phyloP scores from a whole-genome alignment of 2,797 vertebrate genomes.

The Bufotes viridis region DNA sequence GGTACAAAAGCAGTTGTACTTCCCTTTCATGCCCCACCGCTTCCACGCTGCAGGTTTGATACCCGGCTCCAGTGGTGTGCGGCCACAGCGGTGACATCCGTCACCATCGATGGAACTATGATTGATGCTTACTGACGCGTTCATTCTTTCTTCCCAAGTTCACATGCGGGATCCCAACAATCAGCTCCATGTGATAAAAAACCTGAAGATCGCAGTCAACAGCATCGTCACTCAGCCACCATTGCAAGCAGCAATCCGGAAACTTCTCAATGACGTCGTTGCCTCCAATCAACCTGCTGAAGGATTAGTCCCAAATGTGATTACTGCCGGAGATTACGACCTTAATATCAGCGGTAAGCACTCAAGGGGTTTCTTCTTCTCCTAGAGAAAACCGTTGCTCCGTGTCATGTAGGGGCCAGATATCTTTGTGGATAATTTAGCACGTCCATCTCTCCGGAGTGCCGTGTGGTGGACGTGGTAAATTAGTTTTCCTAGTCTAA shows the following conservation, averaged over 20 bases:
- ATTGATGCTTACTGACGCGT: background rate
- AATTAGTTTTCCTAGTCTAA: no score
- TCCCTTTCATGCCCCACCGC: background rate
- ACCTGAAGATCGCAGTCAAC: constrained; percentile 91
- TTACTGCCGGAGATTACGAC: constrained; percentile 93
- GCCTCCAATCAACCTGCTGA: constrained; percentile 90
- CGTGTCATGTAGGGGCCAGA: background rate
- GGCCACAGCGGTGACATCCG: background rate
- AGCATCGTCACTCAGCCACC: constrained; percentile 83
- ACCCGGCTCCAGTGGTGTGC: no score
- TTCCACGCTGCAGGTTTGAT: no score
- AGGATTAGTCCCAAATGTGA: constrained; percentile 83
- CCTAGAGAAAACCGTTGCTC: background rate
- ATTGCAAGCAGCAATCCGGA: constrained; percentile 75
- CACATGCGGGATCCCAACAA: constrained; percentile 98
- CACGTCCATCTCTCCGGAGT: no score
- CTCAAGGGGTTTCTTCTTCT: background rate
- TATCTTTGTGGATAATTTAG: background rate
- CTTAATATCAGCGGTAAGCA: constrained; percentile 93
- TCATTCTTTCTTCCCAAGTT: constrained; percentile 74
- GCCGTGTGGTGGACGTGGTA: no score
- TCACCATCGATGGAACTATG: no score
- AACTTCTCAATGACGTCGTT: constrained; percentile 87
- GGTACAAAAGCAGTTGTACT: background rate
- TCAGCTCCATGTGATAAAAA: constrained; percentile 93